Evolutionary conservation across 1,140 invertebrate genomes (phyloP).

Genomic region (Holcopasites calliopsidis): DNA sequence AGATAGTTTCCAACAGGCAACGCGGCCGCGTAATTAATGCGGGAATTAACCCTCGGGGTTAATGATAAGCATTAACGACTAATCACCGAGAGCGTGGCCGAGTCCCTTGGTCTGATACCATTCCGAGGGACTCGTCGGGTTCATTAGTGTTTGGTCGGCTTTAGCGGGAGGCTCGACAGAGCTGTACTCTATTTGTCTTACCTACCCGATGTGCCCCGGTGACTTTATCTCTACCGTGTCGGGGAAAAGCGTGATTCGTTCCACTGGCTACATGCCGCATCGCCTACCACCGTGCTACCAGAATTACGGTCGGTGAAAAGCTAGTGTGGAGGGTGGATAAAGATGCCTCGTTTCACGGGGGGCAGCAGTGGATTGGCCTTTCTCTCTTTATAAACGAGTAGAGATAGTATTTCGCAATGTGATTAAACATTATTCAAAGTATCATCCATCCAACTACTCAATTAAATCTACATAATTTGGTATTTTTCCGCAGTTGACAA

Average conservation of each 20-base stretch:
- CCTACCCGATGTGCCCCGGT: slow-evolving; percentile 21
- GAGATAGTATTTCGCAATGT: too few relatives aligned
- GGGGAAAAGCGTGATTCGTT: slow-evolving; percentile 26
- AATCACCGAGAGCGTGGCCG: slow-evolving; percentile 64
- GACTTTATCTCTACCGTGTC: slow-evolving; percentile 27
- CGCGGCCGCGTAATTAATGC: slow-evolving; percentile 67
- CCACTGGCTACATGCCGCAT: neutral
- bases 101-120: slow-evolving; percentile 51
- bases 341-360: neutral
- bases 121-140: slow-evolving; percentile 53
- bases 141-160: slow-evolving; percentile 56
- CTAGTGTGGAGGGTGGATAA: neutral
- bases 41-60: slow-evolving; percentile 72
- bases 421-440: too few relatives aligned
- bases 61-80: slow-evolving; percentile 75
- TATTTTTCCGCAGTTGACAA: neutral
- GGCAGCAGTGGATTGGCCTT: too few relatives aligned
- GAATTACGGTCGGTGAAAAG: neutral
- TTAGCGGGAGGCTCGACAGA: slow-evolving; percentile 31
- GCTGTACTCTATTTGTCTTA: slow-evolving; percentile 55
- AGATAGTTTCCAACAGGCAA: slow-evolving; percentile 58
- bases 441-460: too few relatives aligned
- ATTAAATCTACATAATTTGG: too few relatives aligned
- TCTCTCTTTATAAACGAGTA: too few relatives aligned
- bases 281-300: neutral